These are phyloP conservation scores for Mionectes olivaceus DNA, from an alignment of 2,797 vertebrate genomes.

Conservation along the genomic window DNA sequence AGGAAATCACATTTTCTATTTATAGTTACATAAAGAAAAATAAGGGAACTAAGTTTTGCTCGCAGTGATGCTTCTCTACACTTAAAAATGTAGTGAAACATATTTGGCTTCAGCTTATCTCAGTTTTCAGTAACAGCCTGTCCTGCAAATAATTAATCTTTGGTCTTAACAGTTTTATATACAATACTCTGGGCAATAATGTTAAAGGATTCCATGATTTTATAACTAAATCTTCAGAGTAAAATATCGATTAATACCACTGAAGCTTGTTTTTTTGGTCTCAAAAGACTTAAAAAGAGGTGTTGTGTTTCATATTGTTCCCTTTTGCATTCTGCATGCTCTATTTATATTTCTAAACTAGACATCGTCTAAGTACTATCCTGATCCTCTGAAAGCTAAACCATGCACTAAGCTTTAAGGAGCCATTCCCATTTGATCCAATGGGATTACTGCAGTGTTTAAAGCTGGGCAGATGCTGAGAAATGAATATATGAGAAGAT, in stretches of 20 bases:
- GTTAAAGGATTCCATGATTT: not conserved
- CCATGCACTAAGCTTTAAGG: not conserved
- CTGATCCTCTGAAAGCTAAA: not conserved
- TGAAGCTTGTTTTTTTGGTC: not conserved
- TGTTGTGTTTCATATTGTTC: not conserved
- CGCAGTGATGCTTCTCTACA: not conserved
- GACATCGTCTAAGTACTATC: not conserved
- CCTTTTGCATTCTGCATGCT: not conserved
- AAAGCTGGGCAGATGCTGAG: not conserved
- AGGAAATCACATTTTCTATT: not conserved
- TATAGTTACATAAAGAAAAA: not conserved
- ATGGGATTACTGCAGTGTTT: not conserved
- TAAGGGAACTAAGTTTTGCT: not conserved
- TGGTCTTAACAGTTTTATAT: not conserved
- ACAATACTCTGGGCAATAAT: not conserved
- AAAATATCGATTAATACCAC: not conserved
- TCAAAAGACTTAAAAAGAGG: not conserved
- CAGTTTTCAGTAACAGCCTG: not conserved
- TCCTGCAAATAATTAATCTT: not conserved
- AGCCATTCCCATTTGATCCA: not conserved
- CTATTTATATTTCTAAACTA: not conserved
- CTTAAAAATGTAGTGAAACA: not conserved
- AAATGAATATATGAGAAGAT: not conserved
- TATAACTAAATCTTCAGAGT: not conserved
- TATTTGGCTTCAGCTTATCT: not conserved